Conservation (phyloP, 1,140 invertebrate genomes). For the Drosophila nannoptera region DNA sequence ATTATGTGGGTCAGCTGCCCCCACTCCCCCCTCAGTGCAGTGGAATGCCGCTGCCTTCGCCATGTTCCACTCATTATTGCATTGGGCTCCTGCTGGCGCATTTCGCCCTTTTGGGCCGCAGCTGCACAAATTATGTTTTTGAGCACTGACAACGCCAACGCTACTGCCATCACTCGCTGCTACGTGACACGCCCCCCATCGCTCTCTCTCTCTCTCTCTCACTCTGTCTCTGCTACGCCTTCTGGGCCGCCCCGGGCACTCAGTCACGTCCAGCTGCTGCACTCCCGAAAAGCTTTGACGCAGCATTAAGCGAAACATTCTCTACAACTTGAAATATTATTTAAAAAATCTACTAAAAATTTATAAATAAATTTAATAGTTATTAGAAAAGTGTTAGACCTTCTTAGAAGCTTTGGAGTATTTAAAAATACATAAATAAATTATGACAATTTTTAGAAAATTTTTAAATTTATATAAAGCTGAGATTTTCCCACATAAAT, state of each 20-base stretch:
- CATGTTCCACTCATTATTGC: slow-evolving; percentile 50
- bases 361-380: background rate
- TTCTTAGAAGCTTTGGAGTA: too few species aligned
- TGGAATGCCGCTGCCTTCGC: background rate
- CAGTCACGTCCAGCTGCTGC: slow-evolving; percentile 60
- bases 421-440: too few species aligned
- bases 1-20: slow-evolving; percentile 12
- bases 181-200: slow-evolving; percentile 45
- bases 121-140: slow-evolving; percentile 70
- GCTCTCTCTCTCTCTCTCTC: background rate
- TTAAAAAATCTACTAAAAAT: background rate
- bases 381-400: too few species aligned
- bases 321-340: slow-evolving; percentile 16
- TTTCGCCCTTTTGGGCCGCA: slow-evolving; percentile 19
- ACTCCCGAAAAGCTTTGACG: slow-evolving; percentile 51
- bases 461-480: too few species aligned
- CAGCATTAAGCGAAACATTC: slow-evolving; percentile 31
- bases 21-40: too few species aligned
- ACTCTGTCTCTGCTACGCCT: background rate
- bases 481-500: too few species aligned
- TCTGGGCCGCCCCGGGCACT: slow-evolving; percentile 9
- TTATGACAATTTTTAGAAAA: background rate
- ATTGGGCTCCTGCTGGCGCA: slow-evolving; percentile 47
- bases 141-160: slow-evolving; percentile 37
- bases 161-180: slow-evolving; percentile 61